Percentiles rank a stretch among this genome's conserved stretches.
Conservation (phyloP, 64 coral and sea anemone species). For the Actinia equina region DNA sequence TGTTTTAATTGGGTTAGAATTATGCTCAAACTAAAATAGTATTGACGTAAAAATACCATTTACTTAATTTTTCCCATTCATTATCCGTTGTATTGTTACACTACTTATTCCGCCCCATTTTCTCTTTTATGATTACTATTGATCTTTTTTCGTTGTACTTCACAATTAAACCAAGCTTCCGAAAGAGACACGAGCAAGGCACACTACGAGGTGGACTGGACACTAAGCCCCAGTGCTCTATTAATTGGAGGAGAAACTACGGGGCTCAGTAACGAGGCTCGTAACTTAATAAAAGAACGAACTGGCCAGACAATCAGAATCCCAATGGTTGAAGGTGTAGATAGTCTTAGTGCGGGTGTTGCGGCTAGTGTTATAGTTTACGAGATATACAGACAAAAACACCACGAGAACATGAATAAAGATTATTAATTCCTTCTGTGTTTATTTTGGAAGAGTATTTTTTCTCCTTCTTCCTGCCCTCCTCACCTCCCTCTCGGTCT, state of each 20-base stretch:
- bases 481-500: not conserved
- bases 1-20: no score
- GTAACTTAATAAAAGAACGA: slow-evolving; percentile 16
- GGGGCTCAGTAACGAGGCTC: slow-evolving; percentile 41
- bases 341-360: slow-evolving; percentile 73
- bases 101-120: not conserved
- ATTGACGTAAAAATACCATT: no score
- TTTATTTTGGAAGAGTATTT: no score
- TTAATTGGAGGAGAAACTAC: slow-evolving; percentile 73
- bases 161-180: not conserved
- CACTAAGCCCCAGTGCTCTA: slow-evolving; percentile 50
- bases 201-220: slow-evolving; percentile 70
- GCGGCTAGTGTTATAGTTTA: slow-evolving; percentile 74
- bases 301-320: slow-evolving; percentile 41
- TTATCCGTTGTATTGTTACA: no score
- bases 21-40: no score
- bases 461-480: no score
- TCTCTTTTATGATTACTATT: not conserved
- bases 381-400: slow-evolving; percentile 60
- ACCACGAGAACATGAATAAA: not conserved
- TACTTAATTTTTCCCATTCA: no score
- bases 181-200: not conserved
- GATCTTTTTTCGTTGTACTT: not conserved
- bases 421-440: not conserved
- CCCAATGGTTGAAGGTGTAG: slow-evolving; percentile 52